phyloP scores from a whole-genome alignment of 2,113 vertebrate species.

The Forbesichthys agassizii region DNA sequence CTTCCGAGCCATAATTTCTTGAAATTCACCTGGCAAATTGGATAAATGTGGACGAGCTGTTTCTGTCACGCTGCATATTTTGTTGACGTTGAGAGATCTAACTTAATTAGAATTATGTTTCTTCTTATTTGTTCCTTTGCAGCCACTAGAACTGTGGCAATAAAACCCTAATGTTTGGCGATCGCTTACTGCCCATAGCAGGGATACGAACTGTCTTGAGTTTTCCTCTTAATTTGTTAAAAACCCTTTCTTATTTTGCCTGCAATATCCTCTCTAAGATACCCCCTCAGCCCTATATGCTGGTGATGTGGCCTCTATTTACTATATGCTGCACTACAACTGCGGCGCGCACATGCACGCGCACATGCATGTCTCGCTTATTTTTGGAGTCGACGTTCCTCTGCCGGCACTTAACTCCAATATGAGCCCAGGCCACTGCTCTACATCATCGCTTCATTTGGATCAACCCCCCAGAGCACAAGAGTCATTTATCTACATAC shows the following conservation, averaged over 20 bases:
- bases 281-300: constrained; percentile 2
- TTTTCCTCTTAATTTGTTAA: not conserved
- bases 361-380: constrained; percentile 18
- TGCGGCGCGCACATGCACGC: constrained; percentile 13
- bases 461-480: constrained; percentile 62
- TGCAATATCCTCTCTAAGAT: not conserved
- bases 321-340: not conserved
- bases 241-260: not conserved
- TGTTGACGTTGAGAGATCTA: not conserved
- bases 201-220: constrained; percentile 14
- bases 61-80: constrained; percentile 27
- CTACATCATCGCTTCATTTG: constrained; percentile 79
- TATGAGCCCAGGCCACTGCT: constrained; percentile 66
- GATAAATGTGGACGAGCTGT: constrained; percentile 25
- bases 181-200: too few relatives aligned
- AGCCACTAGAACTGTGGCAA: constrained; percentile 21
- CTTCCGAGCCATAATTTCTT: constrained; percentile 12
- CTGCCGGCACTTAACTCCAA: constrained; percentile 34
- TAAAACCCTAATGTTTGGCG: constrained; percentile 6
- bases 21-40: constrained; percentile 33
- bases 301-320: not conserved
- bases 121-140: not conserved
- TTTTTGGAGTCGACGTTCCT: constrained; percentile 28
- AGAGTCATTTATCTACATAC: constrained; percentile 77
- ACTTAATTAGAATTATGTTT: constrained; percentile 24